A percentile compares a stretch with the other conserved stretches of the same genome.
phyloP scores from a whole-genome alignment of 2,888 invertebrate genomes.

The Microplitis deprimator region DNA sequence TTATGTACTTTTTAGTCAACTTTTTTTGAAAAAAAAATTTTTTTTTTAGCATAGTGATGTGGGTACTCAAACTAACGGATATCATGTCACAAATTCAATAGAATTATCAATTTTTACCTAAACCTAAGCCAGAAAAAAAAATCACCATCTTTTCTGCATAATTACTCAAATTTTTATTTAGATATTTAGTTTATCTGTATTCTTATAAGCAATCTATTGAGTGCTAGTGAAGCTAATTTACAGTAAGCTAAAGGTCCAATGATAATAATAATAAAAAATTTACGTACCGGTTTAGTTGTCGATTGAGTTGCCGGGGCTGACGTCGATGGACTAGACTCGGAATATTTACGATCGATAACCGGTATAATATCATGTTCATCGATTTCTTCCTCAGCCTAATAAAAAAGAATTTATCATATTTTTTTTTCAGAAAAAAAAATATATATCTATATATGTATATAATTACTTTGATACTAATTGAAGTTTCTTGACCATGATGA shows the following conservation, averaged over 20 bases:
- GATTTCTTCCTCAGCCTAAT: constrained; percentile 54
- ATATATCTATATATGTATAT: not conserved
- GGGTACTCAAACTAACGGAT: no score
- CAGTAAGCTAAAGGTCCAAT: no score
- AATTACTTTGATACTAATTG: constrained; percentile 47
- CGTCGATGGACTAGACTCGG: constrained; percentile 44
- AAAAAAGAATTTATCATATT: not conserved
- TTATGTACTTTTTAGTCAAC: no score
- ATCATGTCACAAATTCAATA: no score
- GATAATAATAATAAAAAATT: constrained; percentile 4
- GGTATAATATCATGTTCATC: constrained; percentile 59
- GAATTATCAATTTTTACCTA: no score
- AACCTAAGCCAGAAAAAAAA: no score
- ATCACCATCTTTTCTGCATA: no score
- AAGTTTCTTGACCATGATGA: constrained; percentile 69
- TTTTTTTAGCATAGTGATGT: no score
- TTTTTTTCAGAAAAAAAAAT: not conserved
- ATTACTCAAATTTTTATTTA: no score
- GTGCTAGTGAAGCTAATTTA: constrained; percentile 52
- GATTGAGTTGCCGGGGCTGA: constrained; percentile 56
- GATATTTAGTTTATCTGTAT: not conserved
- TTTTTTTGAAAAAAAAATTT: no score
- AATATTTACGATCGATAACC: constrained; percentile 49
- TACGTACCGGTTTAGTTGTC: constrained; percentile 46
- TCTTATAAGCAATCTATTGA: constrained; percentile 19